Percentiles rank a stretch among this genome's conserved stretches.
Evolutionary conservation across 2,113 vertebrate genomes (phyloP).

Genomic region (Tachysurus fulvidraco): DNA sequence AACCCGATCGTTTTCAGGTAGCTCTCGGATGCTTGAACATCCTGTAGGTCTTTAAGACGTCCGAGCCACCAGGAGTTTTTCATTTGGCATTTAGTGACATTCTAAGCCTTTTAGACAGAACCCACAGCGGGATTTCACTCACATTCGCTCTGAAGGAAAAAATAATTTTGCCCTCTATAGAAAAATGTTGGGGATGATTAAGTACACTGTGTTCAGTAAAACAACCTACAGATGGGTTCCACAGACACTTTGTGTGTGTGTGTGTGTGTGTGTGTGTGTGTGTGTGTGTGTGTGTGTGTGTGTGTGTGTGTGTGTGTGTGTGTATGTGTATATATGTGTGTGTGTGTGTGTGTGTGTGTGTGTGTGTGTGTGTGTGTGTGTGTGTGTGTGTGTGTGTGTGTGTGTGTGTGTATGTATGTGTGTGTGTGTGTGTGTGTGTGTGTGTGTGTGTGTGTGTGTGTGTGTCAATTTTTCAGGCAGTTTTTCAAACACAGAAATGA

Average conservation of each 20-base stretch:
- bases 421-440: not conserved
- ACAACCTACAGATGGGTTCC: constrained; percentile 71
- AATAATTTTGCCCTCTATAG: constrained; percentile 75
- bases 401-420: not conserved
- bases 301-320: not conserved
- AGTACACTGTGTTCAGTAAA: constrained; percentile 71
- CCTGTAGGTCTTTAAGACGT: constrained; percentile 71
- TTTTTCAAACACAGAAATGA: constrained; percentile 8
- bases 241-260: constrained; percentile 53
- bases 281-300: not conserved
- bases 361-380: not conserved
- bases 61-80: constrained; percentile 73
- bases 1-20: constrained; percentile 79
- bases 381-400: not conserved
- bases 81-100: constrained; percentile 82
- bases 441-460: not conserved
- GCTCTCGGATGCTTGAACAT: constrained; percentile 75
- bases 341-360: not conserved
- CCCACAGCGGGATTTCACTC: constrained; percentile 77
- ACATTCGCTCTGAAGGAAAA: constrained; percentile 74
- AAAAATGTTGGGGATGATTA: constrained; percentile 77
- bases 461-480: not conserved
- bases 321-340: not conserved
- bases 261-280: not conserved
- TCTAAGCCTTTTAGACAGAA: constrained; percentile 83